phyloP scores from a whole-genome alignment of 2,888 invertebrate species.

The Achlya flavicornis region DNA sequence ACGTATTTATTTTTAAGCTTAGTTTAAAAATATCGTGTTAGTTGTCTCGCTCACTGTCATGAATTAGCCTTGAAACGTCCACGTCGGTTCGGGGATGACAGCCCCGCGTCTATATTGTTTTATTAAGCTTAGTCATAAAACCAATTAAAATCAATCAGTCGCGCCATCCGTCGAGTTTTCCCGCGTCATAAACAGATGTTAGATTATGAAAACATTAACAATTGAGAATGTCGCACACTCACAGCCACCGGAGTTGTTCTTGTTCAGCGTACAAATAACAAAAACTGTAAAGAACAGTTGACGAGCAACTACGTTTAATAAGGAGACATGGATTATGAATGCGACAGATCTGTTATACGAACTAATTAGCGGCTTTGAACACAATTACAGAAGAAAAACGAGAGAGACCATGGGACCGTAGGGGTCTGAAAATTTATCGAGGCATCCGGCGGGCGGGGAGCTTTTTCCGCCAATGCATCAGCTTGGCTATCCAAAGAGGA shows the following conservation, averaged over 20 bases:
- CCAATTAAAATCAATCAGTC: constrained; percentile 68
- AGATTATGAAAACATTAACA: constrained; percentile 57
- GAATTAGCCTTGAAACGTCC: constrained; percentile 34
- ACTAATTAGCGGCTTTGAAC: too few species aligned
- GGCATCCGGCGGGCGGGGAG: too few species aligned
- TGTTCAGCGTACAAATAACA: background rate
- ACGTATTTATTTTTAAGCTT: constrained; percentile 6
- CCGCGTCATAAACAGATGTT: constrained; percentile 48
- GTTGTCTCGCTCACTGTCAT: constrained; percentile 34
- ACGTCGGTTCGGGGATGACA: constrained; percentile 20
- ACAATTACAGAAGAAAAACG: too few species aligned
- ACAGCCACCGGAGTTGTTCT: background rate
- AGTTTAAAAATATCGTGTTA: constrained; percentile 31
- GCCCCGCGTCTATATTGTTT: constrained; percentile 49
- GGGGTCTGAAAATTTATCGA: too few species aligned
- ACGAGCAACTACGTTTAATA: background rate
- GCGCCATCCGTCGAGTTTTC: constrained; percentile 43
- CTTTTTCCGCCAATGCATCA: too few species aligned
- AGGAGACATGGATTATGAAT: background rate
- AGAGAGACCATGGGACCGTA: too few species aligned
- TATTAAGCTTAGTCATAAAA: constrained; percentile 57
- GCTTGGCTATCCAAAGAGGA: too few species aligned
- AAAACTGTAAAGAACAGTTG: background rate
- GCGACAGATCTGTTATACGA: too few species aligned
- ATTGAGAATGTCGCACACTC: constrained; percentile 27